These are phyloP conservation scores for Megalopta genalis DNA, from an alignment of 1,140 invertebrate genomes.

Conservation along the genomic window DNA sequence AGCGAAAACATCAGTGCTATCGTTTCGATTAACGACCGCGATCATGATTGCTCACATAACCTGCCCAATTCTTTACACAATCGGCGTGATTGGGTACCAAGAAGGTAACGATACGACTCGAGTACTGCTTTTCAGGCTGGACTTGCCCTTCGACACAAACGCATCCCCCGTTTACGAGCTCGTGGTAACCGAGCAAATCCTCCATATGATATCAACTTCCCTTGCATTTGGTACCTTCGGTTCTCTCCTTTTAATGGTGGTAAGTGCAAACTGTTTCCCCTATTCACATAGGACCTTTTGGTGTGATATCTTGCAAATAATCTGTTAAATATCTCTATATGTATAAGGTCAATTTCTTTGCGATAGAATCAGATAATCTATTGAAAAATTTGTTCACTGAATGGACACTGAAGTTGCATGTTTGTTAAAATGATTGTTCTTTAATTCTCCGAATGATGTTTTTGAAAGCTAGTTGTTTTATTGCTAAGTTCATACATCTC, in stretches of 20 bases:
- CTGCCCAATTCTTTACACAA: not conserved
- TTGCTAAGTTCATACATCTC: too few species aligned
- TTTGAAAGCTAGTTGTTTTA: too few species aligned
- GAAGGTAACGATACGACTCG: not conserved
- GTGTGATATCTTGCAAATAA: too few species aligned
- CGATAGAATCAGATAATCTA: too few species aligned
- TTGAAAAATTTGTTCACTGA: too few species aligned
- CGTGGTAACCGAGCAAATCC: constrained; percentile 30
- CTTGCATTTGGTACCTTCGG: constrained; percentile 28
- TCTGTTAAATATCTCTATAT: too few species aligned
- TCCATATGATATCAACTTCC: constrained; percentile 28
- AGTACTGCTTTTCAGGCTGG: constrained; percentile 45
- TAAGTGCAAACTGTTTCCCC: not conserved
- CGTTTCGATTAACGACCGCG: not conserved
- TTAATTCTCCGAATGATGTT: too few species aligned
- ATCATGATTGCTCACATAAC: not conserved
- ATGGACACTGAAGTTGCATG: too few species aligned
- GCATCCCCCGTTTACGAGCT: constrained; percentile 50
- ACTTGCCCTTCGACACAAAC: constrained; percentile 46
- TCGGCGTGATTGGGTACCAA: not conserved
- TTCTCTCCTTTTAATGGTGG: constrained; percentile 42
- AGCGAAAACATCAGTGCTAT: not conserved
- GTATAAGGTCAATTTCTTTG: too few species aligned
- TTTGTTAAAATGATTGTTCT: too few species aligned
- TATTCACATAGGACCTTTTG: not conserved